Conservation (phyloP, 2,797 vertebrate genomes). For the Orestias chungarensis region DNA sequence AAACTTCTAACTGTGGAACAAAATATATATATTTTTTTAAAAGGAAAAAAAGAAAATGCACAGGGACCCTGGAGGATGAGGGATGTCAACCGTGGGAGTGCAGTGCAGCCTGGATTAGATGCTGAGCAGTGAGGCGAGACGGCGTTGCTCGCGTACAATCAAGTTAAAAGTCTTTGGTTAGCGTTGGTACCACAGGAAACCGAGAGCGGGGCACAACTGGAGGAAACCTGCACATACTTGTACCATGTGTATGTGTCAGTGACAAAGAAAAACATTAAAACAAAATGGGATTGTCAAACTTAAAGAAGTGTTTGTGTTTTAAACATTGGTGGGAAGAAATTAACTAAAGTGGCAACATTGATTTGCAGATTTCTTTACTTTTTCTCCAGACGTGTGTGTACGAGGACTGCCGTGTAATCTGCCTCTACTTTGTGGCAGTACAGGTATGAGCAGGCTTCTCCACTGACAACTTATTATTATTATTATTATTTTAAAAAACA, state of each 20-base stretch:
- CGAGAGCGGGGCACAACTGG: slow-evolving; percentile 75
- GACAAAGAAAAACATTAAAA: slow-evolving; percentile 12
- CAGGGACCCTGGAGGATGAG: background rate
- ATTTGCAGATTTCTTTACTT: slow-evolving; percentile 2
- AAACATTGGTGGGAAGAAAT: slow-evolving; percentile 20
- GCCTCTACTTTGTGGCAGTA: slow-evolving; percentile 81
- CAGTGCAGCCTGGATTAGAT: slow-evolving; percentile 51
- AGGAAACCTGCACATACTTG: slow-evolving; percentile 67
- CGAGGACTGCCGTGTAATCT: slow-evolving; percentile 64
- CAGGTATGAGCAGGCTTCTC: slow-evolving; percentile 75
- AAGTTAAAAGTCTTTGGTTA: slow-evolving; percentile 99
- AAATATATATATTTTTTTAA: too few relatives aligned
- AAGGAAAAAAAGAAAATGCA: too few relatives aligned
- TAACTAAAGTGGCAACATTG: slow-evolving; percentile 18
- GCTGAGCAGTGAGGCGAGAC: slow-evolving; percentile 72
- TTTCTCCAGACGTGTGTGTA: slow-evolving; percentile 73
- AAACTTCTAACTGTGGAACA: slow-evolving; percentile 26
- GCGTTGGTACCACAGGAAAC: slow-evolving; percentile 80
- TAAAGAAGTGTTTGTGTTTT: slow-evolving; percentile 41
- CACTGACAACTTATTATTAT: slow-evolving; percentile 63
- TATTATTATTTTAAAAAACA: slow-evolving; percentile 35
- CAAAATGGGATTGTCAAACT: slow-evolving; percentile 71
- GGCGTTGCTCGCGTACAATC: slow-evolving; percentile 96
- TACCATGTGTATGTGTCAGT: slow-evolving; percentile 78
- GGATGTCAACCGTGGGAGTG: slow-evolving; percentile 11